A percentile compares a stretch with the other conserved stretches of the same genome.
phyloP scores from a whole-genome alignment of 2,113 vertebrate species.

The Megaceryle torquata region DNA sequence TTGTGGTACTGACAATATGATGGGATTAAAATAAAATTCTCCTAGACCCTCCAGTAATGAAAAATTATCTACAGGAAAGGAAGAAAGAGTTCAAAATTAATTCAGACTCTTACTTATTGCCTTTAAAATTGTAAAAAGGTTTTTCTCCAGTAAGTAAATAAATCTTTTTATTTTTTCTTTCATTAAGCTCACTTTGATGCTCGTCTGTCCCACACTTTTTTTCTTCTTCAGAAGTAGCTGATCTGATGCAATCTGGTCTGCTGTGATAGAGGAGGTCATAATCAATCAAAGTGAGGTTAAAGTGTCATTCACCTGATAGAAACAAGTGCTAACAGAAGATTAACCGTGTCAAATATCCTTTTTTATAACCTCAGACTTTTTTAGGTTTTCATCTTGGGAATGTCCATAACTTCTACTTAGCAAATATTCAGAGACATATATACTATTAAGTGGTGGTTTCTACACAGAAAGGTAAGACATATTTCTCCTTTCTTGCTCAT shows the following conservation, averaged over 20 bases:
- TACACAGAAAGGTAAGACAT: background rate
- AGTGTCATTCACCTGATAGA: background rate
- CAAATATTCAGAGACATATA: background rate
- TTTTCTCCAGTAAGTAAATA: background rate
- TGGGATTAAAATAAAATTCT: slow-evolving; percentile 28
- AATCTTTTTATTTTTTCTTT: slow-evolving; percentile 34
- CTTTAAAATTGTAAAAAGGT: background rate
- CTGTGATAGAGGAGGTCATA: background rate
- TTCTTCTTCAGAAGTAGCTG: background rate
- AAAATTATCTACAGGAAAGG: slow-evolving; percentile 33
- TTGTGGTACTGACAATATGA: slow-evolving; percentile 24
- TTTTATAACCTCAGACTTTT: background rate
- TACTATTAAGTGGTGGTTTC: background rate
- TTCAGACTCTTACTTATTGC: background rate
- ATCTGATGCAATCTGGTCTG: background rate
- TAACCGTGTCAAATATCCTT: background rate
- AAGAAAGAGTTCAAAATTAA: background rate
- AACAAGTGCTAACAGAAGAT: background rate
- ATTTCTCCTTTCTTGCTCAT: background rate
- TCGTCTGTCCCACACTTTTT: background rate
- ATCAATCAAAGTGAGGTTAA: background rate
- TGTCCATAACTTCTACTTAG: background rate
- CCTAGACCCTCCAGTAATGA: background rate
- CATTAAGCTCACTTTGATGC: background rate
- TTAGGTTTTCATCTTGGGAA: background rate